A percentile compares a stretch with the other conserved stretches of the same genome.
Conservation (phyloP, 2,797 vertebrate genomes). For the Sylvia borin region DNA sequence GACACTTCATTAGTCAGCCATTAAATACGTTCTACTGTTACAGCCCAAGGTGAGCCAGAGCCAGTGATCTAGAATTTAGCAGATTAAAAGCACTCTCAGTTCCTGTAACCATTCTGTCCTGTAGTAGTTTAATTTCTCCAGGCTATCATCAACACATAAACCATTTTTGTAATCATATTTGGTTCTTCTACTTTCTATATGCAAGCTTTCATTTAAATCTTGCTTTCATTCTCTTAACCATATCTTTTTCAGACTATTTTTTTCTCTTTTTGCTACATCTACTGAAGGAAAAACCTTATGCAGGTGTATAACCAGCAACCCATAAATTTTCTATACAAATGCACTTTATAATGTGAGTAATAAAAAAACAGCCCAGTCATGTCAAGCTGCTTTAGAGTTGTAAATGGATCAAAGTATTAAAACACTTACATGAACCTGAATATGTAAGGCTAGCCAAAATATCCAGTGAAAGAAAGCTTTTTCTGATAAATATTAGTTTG, state of each 20-base stretch:
- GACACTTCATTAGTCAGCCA: conserved; percentile 29
- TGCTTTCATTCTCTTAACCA: not conserved
- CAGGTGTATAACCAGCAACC: not conserved
- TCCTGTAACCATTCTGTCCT: not conserved
- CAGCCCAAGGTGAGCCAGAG: conserved; percentile 6
- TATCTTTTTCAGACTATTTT: not conserved
- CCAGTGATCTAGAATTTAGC: not conserved
- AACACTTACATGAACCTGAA: not conserved
- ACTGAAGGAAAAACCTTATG: not conserved
- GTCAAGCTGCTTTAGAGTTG: not conserved
- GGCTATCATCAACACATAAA: not conserved
- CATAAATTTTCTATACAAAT: conserved; percentile 18
- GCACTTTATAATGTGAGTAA: not conserved
- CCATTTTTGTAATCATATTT: not conserved
- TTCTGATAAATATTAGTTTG: not conserved
- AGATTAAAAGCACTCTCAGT: conserved; percentile 30
- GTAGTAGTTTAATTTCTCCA: not conserved
- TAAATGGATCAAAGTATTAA: conserved; percentile 27
- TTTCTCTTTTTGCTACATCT: not conserved
- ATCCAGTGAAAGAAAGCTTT: conserved; percentile 14
- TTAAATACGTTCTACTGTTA: conserved; percentile 23
- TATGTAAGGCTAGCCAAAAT: not conserved
- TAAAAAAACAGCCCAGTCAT: not conserved
- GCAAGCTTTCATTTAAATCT: not conserved
- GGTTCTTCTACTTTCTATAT: not conserved